Evolutionary conservation across 2,888 invertebrate species (phyloP), one percentile per base, ranked within the genome.

Genomic region (Petrophora chlorosata): DNA sequence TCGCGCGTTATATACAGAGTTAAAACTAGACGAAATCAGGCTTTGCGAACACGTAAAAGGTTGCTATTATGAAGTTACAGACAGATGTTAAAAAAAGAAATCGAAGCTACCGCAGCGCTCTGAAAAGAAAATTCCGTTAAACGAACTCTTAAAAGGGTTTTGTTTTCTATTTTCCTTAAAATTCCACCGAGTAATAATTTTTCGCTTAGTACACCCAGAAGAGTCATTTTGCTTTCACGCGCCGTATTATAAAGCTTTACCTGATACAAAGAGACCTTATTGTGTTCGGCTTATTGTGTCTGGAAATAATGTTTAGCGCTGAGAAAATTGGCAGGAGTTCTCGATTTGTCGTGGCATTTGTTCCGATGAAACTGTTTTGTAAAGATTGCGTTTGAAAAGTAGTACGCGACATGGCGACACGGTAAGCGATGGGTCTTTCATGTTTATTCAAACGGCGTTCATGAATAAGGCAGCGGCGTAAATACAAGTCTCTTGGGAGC

Each of bases 381-480:
- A 28, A 28, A 44, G 29, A 40, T 29, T 26, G 42, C 28, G 39
- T 32, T 42, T 16, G 30, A 50, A 45, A 46, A 36, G 28, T 38
- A 48, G 39, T 33, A 19, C 19, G 13, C 29, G 22, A 26, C 42
- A 28, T 36, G 26, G 13, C 29, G 22, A 26, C 42, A 28, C 41
- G 26, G 32, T 38, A 48, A 63, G 59, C 63, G 63, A 67, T 64
- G 67, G 58, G 67, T 80, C 70, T 67, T 80, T 85, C 85, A 87
- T 87, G 83, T 85, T 83, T 86, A 88, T 86, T 87, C 86, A 86
- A 75, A 76, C 67, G 55, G 59, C 65, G 69, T 79, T 82, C 85
- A 87, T 86, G 85, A 86, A 88, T 86, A 85, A 83, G 79, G 77
- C 79, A 83, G 78, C 66, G 70, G 70, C 71, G 77, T 82, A 81